Evolutionary conservation across 2,113 vertebrate species (phyloP), one percentile per base, ranked within the genome.

Genomic region (Mus pahari): DNA sequence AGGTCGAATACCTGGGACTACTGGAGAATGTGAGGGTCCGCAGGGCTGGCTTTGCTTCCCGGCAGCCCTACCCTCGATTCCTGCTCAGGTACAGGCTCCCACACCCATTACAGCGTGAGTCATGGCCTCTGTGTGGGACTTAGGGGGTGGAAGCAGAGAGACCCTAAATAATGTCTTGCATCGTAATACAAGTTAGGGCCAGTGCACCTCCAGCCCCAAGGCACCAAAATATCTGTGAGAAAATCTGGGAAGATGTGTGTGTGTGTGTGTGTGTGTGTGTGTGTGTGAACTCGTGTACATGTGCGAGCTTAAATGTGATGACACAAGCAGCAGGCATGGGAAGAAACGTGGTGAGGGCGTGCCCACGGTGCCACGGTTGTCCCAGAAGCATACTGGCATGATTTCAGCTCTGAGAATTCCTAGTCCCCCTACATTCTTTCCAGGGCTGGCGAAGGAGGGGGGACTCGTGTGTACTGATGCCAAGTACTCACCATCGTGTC

Each of bases 1-100:
- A 99, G 98, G 99, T 99, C 60, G 98, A 98, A 0, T 99, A 99
- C 98, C 98, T 99, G 91, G 99, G 99, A 39, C 98, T 99, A 58
- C 98, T 99, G 98, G 99, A 99, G 98, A 99, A 99, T 2, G 99
- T 99, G 88, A 98, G 98, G 7, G 99, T 99, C 42, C 99, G 99
- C 14, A 98, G 99, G 53, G 99, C 99, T 0, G 99, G 99, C 53
- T 99, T 99, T 0, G 99, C 99, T 96, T 99, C 99, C 98, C 98
- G 99, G 89, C 99, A 99, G 97, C 99, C 98, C 4, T 99, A 99
- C 55, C 78, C 98, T 7, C 99, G 99, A 74, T 99, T 99, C 98
- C 97, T 99, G 88, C 99, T 99, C 98, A 98, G 99, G 99, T 99
- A 97, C 0, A 22, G 0, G 7, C 36, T 1, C 0, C 1, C 0